Percentiles rank a stretch among this genome's conserved stretches.
Conservation (phyloP, 2,888 invertebrate species). For the Mechanitis messenoides region DNA sequence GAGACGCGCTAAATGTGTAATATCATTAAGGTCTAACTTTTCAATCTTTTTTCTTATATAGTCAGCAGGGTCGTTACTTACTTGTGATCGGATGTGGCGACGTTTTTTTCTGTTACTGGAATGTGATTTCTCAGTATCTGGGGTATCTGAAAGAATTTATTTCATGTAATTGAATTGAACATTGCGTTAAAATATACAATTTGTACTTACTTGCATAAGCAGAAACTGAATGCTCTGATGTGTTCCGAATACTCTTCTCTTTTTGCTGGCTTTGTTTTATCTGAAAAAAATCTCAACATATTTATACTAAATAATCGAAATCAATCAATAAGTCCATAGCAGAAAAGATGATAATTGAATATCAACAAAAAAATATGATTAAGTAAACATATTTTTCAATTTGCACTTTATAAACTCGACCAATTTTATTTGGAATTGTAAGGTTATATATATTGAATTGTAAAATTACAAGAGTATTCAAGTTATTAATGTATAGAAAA, state of each 20-base stretch:
- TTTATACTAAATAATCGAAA: neutral
- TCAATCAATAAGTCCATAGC: neutral
- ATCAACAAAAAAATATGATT: too few species aligned
- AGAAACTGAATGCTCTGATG: constrained; percentile 50
- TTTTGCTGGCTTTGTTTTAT: constrained; percentile 61
- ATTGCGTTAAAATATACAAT: neutral
- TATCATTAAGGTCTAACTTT: constrained; percentile 60
- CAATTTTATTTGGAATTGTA: too few species aligned
- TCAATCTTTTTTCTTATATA: constrained; percentile 62
- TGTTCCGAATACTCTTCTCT: constrained; percentile 54
- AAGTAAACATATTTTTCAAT: too few species aligned
- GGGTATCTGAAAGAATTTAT: constrained; percentile 44
- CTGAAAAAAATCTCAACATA: constrained; percentile 38
- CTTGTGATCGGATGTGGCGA: constrained; percentile 55
- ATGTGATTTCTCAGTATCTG: constrained; percentile 59
- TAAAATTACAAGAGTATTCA: too few species aligned
- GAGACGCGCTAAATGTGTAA: constrained; percentile 58
- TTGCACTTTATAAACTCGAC: too few species aligned
- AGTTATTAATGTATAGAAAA: too few species aligned
- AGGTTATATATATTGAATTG: too few species aligned
- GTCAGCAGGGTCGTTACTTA: constrained; percentile 66
- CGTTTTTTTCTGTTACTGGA: constrained; percentile 64
- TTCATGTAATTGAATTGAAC: neutral
- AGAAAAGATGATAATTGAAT: too few species aligned
- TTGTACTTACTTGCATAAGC: constrained; percentile 58